phyloP scores from a whole-genome alignment of 2,113 vertebrate species.

The Danio rerio region GRCz12tu NC_133189.1:10499501-10500000 shows the following conservation, averaged over 20 bases:
- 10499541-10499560: constrained; percentile 5
- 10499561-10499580: constrained; percentile 33
- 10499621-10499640: no score
- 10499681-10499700: no score
- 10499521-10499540: no score
- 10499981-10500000: background rate
- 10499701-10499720: no score
- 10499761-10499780: background rate
- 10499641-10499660: no score
- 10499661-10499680: no score
- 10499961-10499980: background rate
- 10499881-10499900: constrained; percentile 30
- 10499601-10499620: no score
- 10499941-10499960: background rate
- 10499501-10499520: no score
- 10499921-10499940: background rate
- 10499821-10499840: constrained; percentile 36
- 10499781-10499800: constrained; percentile 52
- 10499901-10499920: constrained; percentile 31
- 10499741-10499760: no score
- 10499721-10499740: no score
- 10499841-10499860: constrained; percentile 13
- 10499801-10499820: constrained; percentile 47
- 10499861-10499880: background rate
- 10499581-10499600: no score